Evolutionary conservation across 2,113 vertebrate species (phyloP), one percentile per base, ranked within the genome.

Genomic region (Zosterops borbonicus): DNA sequence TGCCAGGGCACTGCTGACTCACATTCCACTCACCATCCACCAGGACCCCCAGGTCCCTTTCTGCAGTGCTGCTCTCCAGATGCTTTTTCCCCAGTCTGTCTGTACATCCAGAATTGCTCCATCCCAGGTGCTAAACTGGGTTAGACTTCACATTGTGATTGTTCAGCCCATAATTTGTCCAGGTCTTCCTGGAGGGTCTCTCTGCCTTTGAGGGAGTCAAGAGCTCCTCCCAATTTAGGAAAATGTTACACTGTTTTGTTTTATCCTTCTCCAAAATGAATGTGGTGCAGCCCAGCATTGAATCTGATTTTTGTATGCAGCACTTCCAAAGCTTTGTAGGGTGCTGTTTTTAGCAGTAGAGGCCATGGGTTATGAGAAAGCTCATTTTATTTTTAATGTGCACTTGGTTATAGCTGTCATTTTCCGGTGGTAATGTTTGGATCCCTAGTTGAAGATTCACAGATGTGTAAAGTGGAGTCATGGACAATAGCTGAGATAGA

Each of bases 1-100:
- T 77, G 56, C 49, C 55, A 35, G 41, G 47, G 41, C 63, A 42
- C 55, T 49, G 56, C 79, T 63, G 41, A 1, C 35, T 69, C 14
- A 9, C 1, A 4, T 23, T 69, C 29, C 35, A 0, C 63, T 69
- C 3, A 5, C 42, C 9, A 2, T 64, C 2, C 0, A 7, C 47
- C 29, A 42, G 47, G 47, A 42, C 25, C 5, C 5, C 9, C 31
- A 17, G 0, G 4, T 27, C 41, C 31, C 35, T 70, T 56, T 56
- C 12, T 14, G 2, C 16, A 33, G 56, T 3, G 3, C 22, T 77
- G 14, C 35, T 63, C 7, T 70, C 18, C 27, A 63, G 31, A 8
- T 2, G 4, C 22, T 70, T 9, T 8, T 63, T 9, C 21, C 14
- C 12, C 25, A 22, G 25, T 55, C 31, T 60, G 28, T n/a, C 9